Conservation (phyloP, 2,113 vertebrate species). For the Galeopterus variegatus region DNA sequence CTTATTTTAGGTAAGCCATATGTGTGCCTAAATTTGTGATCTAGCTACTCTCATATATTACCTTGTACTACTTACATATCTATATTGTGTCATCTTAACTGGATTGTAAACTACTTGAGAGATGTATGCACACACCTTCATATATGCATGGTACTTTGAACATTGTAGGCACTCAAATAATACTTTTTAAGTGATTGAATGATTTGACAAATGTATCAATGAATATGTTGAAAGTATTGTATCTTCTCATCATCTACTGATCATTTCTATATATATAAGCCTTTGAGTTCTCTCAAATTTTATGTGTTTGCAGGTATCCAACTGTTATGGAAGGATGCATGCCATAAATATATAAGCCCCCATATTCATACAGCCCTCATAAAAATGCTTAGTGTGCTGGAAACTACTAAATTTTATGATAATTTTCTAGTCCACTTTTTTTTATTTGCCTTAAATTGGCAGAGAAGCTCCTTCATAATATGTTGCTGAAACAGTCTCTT, state of each 20-base stretch:
- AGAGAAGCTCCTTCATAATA: neutral
- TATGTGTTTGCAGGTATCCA: neutral
- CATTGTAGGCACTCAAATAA: neutral
- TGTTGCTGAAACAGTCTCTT: neutral
- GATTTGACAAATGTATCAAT: neutral
- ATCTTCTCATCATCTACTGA: neutral
- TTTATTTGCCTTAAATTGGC: neutral
- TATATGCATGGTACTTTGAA: neutral
- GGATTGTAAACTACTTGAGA: neutral
- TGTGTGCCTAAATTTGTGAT: neutral
- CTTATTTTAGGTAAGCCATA: neutral
- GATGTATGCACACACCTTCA: neutral
- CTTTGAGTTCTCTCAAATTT: neutral
- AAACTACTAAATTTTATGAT: neutral
- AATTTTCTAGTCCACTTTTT: neutral
- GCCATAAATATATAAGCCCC: neutral
- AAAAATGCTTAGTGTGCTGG: neutral
- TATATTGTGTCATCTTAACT: slow-evolving; percentile 81
- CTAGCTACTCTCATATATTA: neutral
- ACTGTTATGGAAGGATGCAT: neutral
- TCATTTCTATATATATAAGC: neutral
- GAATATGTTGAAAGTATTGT: neutral
- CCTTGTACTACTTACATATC: slow-evolving; percentile 77
- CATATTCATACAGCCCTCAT: neutral
- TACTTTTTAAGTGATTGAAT: neutral